Conservation (phyloP, 2,888 invertebrate genomes). For the Eupithecia dodoneata region DNA sequence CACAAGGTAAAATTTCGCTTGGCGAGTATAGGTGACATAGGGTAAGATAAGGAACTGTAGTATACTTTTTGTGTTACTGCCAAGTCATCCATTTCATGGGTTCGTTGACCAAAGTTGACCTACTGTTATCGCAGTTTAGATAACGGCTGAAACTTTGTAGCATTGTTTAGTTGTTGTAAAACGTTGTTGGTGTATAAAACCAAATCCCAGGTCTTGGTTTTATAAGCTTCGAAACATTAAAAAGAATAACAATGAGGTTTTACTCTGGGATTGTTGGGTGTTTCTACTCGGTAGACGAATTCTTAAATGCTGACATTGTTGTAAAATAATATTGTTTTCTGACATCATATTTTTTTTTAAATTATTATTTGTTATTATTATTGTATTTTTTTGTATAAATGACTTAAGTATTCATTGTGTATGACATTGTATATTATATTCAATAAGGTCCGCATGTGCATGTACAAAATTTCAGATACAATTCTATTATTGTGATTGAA, state of each 20-base stretch:
- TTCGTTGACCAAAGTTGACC: conserved; percentile 59
- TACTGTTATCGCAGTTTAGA: conserved; percentile 53
- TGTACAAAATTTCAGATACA: too few relatives aligned
- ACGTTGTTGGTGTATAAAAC: conserved; percentile 20
- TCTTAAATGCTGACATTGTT: too few relatives aligned
- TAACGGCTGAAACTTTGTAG: conserved; percentile 47
- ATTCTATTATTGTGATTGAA: too few relatives aligned
- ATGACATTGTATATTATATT: too few relatives aligned
- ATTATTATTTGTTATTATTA: too few relatives aligned
- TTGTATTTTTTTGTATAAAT: too few relatives aligned
- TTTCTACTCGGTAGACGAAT: too few relatives aligned
- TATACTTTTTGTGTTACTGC: conserved; percentile 60
- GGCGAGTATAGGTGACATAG: background rate
- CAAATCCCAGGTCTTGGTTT: conserved; percentile 23
- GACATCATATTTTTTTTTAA: too few relatives aligned
- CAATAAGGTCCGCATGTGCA: too few relatives aligned
- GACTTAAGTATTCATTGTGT: too few relatives aligned
- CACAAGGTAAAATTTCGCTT: conserved; percentile 14
- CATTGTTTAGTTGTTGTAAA: conserved; percentile 31
- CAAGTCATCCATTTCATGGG: conserved; percentile 60
- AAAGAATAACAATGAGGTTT: background rate
- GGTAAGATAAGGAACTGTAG: conserved; percentile 12
- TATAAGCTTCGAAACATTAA: background rate
- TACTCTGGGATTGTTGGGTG: too few relatives aligned
- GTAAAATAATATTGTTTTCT: too few relatives aligned